A percentile compares a stretch with the other conserved stretches of the same genome.
These are phyloP conservation scores for Odontocolon sp. DNA, from an alignment of 2,888 invertebrate genomes.

Conservation along the genomic window DNA sequence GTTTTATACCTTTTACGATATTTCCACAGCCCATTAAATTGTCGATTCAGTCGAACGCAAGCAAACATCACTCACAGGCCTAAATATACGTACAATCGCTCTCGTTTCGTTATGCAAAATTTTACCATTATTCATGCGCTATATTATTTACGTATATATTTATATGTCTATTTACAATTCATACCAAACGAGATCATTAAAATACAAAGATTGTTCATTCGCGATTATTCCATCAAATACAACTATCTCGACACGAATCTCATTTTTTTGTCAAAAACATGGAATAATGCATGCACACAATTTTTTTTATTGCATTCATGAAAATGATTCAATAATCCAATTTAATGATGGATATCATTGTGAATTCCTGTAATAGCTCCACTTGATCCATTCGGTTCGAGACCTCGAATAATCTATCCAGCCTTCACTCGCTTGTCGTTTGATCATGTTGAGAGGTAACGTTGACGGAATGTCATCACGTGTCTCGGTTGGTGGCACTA, in stretches of 20 bases:
- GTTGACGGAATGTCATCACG: not conserved
- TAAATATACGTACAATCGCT: not conserved
- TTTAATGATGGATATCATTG: slow-evolving; percentile 3
- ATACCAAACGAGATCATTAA: not conserved
- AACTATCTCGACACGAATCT: slow-evolving; percentile 8
- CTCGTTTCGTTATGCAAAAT: slow-evolving; percentile 1
- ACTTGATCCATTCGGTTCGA: not conserved
- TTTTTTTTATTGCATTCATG: not conserved
- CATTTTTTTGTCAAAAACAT: not conserved
- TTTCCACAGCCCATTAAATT: slow-evolving; percentile 3
- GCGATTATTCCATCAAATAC: slow-evolving; percentile 27
- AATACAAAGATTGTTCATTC: slow-evolving; percentile 56
- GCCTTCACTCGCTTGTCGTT: not conserved
- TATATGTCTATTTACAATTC: slow-evolving; percentile 23
- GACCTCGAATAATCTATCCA: not conserved
- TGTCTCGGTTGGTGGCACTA: not conserved
- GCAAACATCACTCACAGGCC: not conserved
- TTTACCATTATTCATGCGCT: not conserved
- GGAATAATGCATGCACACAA: not conserved
- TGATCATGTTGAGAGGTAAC: not conserved
- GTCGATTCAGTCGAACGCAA: not conserved
- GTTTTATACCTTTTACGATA: not conserved
- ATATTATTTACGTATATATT: not conserved
- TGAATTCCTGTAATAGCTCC: slow-evolving; percentile 29
- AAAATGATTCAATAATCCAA: slow-evolving; percentile 1